phyloP scores from a whole-genome alignment of 2,113 vertebrate genomes.

The Odontophorus gujanensis region DNA sequence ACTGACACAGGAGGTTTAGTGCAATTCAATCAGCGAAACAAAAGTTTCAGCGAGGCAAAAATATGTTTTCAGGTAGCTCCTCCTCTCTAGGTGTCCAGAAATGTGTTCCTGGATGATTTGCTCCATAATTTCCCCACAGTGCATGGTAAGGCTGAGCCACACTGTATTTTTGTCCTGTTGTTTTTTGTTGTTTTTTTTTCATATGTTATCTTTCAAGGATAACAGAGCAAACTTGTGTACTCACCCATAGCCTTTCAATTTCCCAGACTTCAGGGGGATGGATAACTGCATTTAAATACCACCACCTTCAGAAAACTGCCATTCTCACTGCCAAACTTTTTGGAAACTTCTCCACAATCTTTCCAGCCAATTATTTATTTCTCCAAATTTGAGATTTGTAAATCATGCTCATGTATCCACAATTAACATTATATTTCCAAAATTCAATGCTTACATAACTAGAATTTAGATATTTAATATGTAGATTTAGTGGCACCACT shows the following conservation, averaged over 20 bases:
- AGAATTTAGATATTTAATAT: background rate
- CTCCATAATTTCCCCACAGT: background rate
- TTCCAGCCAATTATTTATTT: background rate
- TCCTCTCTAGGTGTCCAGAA: background rate
- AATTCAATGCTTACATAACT: background rate
- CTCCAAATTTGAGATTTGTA: background rate
- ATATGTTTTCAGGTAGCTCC: background rate
- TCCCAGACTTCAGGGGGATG: background rate
- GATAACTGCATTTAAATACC: background rate
- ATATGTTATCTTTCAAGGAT: background rate
- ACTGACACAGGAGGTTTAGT: background rate
- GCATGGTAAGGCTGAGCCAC: background rate
- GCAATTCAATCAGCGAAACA: background rate
- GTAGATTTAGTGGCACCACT: background rate
- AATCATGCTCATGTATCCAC: background rate
- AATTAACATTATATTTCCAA: background rate
- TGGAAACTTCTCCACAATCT: background rate
- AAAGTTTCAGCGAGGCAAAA: background rate
- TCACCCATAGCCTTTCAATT: background rate
- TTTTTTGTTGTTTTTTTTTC: no score
- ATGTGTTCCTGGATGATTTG: background rate
- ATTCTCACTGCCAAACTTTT: background rate
- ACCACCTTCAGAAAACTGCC: background rate
- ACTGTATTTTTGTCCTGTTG: background rate
- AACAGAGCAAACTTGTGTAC: background rate